phyloP scores from a whole-genome alignment of 2,113 vertebrate species.

The Misgurnus anguillicaudatus region DNA sequence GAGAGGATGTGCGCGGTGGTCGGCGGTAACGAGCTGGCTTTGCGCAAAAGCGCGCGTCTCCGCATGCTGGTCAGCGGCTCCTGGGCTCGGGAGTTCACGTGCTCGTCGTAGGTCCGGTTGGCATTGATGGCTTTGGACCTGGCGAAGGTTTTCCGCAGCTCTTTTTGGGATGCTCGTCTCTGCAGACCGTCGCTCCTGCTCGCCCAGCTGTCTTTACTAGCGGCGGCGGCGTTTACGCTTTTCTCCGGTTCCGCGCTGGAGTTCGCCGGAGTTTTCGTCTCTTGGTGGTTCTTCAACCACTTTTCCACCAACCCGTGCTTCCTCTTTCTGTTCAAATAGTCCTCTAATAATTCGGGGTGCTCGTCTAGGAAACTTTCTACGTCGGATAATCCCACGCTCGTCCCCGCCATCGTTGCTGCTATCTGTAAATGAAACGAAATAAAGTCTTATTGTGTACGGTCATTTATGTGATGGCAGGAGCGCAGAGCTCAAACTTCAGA shows the following conservation, averaged over 20 bases:
- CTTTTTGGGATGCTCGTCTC: slow-evolving; percentile 89
- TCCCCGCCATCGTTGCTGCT: slow-evolving; percentile 77
- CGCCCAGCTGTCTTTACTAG: slow-evolving; percentile 73
- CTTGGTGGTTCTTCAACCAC: slow-evolving; percentile 85
- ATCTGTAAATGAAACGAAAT: slow-evolving; percentile 61
- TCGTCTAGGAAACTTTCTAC: slow-evolving; percentile 97
- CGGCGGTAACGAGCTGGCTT: slow-evolving; percentile 94
- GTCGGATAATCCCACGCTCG: slow-evolving; percentile 84
- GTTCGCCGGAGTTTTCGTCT: slow-evolving; percentile 64
- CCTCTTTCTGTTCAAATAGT: slow-evolving; percentile 87
- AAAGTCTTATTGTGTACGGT: slow-evolving; percentile 55
- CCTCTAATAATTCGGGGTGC: slow-evolving; percentile 89
- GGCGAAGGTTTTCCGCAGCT: slow-evolving; percentile 94
- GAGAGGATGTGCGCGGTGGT: slow-evolving; percentile 95
- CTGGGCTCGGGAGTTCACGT: slow-evolving; percentile 87
- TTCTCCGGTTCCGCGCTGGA: slow-evolving; percentile 65
- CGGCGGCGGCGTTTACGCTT: slow-evolving; percentile 43
- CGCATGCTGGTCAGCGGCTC: slow-evolving; percentile 93
- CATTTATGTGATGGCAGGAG: slow-evolving; percentile 65
- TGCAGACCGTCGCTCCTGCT: slow-evolving; percentile 78
- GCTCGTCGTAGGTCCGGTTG: slow-evolving; percentile 96
- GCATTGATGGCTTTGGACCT: slow-evolving; percentile 92
- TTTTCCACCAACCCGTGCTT: slow-evolving; percentile 88
- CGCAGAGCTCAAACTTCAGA: not conserved
- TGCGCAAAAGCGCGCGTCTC: slow-evolving; percentile 89